Percentiles rank a stretch among this genome's conserved stretches.
Conservation (phyloP, 2,797 vertebrate species). For the Eupleurogrammus muticus region DNA sequence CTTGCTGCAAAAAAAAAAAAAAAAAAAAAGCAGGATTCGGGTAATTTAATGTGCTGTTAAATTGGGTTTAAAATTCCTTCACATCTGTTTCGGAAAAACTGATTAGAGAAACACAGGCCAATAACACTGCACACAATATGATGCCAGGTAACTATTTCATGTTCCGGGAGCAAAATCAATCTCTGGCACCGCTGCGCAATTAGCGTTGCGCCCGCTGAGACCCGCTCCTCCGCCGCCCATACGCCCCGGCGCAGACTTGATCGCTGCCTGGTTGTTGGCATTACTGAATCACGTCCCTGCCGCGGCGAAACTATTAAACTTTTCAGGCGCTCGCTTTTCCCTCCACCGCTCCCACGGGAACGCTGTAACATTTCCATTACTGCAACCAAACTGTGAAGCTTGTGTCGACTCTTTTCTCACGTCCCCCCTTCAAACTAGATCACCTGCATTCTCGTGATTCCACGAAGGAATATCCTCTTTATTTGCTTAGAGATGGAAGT, state of each 20-base stretch:
- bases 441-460: slow-evolving; percentile 50
- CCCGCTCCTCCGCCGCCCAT: slow-evolving; percentile 15
- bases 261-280: slow-evolving; percentile 23
- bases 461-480: slow-evolving; percentile 12
- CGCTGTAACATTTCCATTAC: slow-evolving; percentile 59
- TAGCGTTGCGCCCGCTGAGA: slow-evolving; percentile 21
- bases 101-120: slow-evolving; percentile 26
- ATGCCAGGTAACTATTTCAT: slow-evolving; percentile 21
- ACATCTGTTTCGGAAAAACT: slow-evolving; percentile 16
- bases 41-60: slow-evolving; percentile 32
- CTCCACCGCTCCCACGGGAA: slow-evolving; percentile 52
- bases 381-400: slow-evolving; percentile 28
- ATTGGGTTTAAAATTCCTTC: slow-evolving; percentile 34
- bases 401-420: slow-evolving; percentile 32
- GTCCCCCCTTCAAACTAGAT: slow-evolving; percentile 17
- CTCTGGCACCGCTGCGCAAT: slow-evolving; percentile 17
- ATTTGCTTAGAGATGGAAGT: background rate
- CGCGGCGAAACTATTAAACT: slow-evolving; percentile 65
- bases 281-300: slow-evolving; percentile 34
- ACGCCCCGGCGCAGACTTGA: slow-evolving; percentile 23
- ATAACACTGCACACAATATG: slow-evolving; percentile 25
- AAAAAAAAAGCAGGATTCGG: background rate
- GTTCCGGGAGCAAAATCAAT: slow-evolving; percentile 32
- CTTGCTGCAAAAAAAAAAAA: slow-evolving; percentile 1
- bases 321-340: slow-evolving; percentile 43